Evolutionary conservation across 2,888 invertebrate species (phyloP).

Genomic region (Neocrepidodera transversa): DNA sequence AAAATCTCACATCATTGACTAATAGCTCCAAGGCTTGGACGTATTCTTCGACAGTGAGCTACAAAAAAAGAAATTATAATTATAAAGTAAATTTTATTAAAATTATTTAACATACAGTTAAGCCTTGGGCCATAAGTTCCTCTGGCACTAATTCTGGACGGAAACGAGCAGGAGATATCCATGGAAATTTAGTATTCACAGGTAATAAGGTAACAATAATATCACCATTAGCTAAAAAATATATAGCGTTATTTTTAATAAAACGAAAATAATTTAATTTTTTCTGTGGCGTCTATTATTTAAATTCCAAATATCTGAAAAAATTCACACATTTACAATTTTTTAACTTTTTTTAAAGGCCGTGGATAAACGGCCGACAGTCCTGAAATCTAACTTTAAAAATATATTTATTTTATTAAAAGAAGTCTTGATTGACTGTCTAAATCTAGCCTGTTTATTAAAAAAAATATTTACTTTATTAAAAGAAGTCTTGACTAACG

Average conservation of each 20-base stretch:
- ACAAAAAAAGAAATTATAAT: constrained; percentile 48
- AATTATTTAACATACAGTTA: constrained; percentile 72
- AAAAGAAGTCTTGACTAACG: too few species aligned
- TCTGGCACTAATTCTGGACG: constrained; percentile 93
- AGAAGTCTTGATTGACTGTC: too few species aligned
- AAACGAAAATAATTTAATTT: neutral
- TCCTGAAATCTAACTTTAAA: too few species aligned
- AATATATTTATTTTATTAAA: too few species aligned
- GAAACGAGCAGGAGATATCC: constrained; percentile 91
- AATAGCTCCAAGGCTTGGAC: constrained; percentile 92
- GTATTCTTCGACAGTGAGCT: constrained; percentile 95
- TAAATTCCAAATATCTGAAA: too few species aligned
- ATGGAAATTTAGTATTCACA: constrained; percentile 87
- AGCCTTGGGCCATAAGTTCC: constrained; percentile 91
- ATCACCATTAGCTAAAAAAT: constrained; percentile 81
- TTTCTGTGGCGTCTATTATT: neutral
- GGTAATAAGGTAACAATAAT: constrained; percentile 89
- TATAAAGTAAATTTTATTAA: too few species aligned
- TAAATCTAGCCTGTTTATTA: too few species aligned
- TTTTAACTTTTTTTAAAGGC: too few species aligned
- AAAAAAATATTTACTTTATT: too few species aligned
- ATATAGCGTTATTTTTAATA: neutral
- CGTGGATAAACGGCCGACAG: too few species aligned
- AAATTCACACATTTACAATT: too few species aligned
- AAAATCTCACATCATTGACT: constrained; percentile 91